phyloP scores from a whole-genome alignment of 37 sponge, comb jelly and placozoan genomes.

The Axinella damicornis region DNA sequence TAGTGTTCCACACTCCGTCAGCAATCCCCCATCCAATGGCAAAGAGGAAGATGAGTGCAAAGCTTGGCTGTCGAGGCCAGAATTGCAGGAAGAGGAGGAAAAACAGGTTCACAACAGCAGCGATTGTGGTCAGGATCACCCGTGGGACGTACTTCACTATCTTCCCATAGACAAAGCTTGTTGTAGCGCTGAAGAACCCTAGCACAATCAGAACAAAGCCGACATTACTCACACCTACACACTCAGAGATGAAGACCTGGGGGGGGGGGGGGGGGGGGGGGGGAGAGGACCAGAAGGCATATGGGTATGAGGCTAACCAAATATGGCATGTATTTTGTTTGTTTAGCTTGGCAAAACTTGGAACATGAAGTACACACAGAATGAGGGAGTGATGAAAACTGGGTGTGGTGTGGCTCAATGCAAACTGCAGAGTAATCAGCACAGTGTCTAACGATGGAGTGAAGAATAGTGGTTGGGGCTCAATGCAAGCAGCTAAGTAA shows the following conservation, averaged over 20 bases:
- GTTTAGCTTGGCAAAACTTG: too few species aligned
- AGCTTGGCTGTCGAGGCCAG: constrained; percentile 48
- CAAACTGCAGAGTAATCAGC: too few species aligned
- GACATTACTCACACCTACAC: constrained; percentile 50
- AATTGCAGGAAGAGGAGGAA: constrained; percentile 34
- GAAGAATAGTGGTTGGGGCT: too few species aligned
- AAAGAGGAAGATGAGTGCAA: constrained; percentile 29
- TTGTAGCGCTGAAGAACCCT: constrained; percentile 25
- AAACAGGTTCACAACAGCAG: neutral
- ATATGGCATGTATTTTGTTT: too few species aligned
- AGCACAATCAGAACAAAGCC: constrained; percentile 31
- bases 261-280: too few species aligned
- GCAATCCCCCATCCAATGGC: constrained; percentile 26
- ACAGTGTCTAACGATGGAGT: too few species aligned
- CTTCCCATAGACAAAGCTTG: constrained; percentile 17
- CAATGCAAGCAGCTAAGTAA: too few species aligned
- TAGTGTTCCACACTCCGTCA: constrained; percentile 32
- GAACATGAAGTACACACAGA: too few species aligned
- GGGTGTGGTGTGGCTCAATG: too few species aligned
- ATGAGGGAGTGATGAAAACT: too few species aligned
- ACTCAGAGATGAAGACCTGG: constrained; percentile 51
- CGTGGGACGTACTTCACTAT: constrained; percentile 49
- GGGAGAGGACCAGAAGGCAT: too few species aligned
- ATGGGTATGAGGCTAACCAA: too few species aligned
- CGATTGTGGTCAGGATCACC: constrained; percentile 9